Evolutionary conservation across 2,888 invertebrate species (phyloP), one percentile per base, ranked within the genome.

Genomic region (Drosophila limbata): DNA sequence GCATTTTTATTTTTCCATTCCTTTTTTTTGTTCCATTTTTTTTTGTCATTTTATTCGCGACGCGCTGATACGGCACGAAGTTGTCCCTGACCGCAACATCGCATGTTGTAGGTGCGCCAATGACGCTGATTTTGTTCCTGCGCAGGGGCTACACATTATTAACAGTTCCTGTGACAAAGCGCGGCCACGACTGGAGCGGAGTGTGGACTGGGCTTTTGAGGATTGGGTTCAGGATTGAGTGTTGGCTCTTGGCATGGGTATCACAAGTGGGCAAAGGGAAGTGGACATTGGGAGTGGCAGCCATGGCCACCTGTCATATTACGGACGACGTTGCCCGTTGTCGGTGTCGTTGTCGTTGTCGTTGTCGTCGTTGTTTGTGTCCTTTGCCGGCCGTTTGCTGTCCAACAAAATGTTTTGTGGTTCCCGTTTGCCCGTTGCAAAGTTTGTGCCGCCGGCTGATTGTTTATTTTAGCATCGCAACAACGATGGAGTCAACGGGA

Each of bases 31-130:
- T 51, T 31, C 13, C n/a, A 39, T 39, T 47, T 21, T 44, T 56
- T 64, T 70, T 69, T 69, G 59, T 48, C 73, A 78, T 83, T 81
- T 86, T 86, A 81, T 83, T 85, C 79, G 69, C 69, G 73, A 77
- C 76, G 77, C 79, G 79, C 81, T 86, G 88, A 86, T 83, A 81
- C 78, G 82, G 89, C 89, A 89, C 89, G 86, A 88, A 90, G 86
- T 86, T 88, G 84, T 81, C 69, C 75, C 81, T 73, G 73, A 90
- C 90, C 90, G 64, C 90, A 89, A 90, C 90, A 89, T 89, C 87
- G 90, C 90, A 90, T 90, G 88, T 90, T 90, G 90, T 90, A 89
- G 90, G 90, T 90, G 90, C 88, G 90, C 89, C 90, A 90, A 90
- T 90, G 90, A 88, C 90, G 90, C 90, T 89, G 89, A 90, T 90